phyloP scores from a whole-genome alignment of 23 tunicate species.

The Trididemnum clinides region DNA sequence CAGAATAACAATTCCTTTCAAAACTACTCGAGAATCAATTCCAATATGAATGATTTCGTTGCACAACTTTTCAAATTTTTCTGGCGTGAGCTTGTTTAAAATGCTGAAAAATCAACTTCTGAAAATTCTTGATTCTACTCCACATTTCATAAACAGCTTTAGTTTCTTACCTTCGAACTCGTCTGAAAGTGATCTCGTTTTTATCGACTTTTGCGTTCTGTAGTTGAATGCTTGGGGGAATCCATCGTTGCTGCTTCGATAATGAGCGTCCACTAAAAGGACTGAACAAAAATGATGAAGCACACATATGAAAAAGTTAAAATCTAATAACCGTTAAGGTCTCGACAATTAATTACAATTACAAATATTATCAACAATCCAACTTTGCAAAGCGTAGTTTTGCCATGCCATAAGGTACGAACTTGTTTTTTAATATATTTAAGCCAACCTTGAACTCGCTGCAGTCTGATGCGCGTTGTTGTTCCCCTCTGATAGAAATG shows the following conservation, averaged over 20 bases:
- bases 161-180: slow-evolving; percentile 68
- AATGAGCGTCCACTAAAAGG: slow-evolving; percentile 51
- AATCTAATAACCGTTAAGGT: too few relatives aligned
- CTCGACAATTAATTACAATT: too few relatives aligned
- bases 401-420: too few relatives aligned
- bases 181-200: slow-evolving; percentile 56
- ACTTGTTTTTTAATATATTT: too few relatives aligned
- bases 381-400: too few relatives aligned
- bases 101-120: slow-evolving; percentile 54
- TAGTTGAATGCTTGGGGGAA: slow-evolving; percentile 56
- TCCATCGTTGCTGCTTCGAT: slow-evolving; percentile 72
- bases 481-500: too few relatives aligned
- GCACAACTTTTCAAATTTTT: slow-evolving; percentile 83
- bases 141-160: not conserved
- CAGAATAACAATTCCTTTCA: slow-evolving; percentile 80
- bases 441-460: too few relatives aligned
- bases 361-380: too few relatives aligned
- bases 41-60: slow-evolving; percentile 73
- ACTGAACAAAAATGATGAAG: slow-evolving; percentile 47
- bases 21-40: slow-evolving; percentile 60
- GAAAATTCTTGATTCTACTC: not conserved
- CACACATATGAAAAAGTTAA: too few relatives aligned
- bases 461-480: too few relatives aligned
- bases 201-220: slow-evolving; percentile 45
- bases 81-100: slow-evolving; percentile 94